Evolutionary conservation across 2,797 vertebrate species (phyloP).

Genomic region (Esox masquinongy): DNA sequence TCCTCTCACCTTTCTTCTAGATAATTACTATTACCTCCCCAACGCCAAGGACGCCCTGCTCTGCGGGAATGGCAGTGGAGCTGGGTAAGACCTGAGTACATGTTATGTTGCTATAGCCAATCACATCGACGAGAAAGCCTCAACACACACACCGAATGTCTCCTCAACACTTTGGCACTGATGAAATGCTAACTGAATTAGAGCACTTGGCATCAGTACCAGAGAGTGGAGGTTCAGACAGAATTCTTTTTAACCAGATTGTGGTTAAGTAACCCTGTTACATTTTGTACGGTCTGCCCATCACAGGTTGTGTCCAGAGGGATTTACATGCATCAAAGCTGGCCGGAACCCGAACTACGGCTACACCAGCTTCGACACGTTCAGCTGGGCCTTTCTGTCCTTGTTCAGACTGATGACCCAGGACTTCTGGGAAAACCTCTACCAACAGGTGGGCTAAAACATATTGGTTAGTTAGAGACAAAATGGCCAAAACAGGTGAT

Average conservation of each 20-base stretch:
- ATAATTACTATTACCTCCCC: slow-evolving; percentile 89
- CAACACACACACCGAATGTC: slow-evolving; percentile 33
- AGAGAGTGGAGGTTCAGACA: neutral
- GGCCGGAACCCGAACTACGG: slow-evolving; percentile 94
- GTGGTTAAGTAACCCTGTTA: neutral
- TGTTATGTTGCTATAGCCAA: slow-evolving; percentile 63
- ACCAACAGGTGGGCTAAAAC: slow-evolving; percentile 83
- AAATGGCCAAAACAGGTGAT: no score
- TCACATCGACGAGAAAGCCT: slow-evolving; percentile 37
- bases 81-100: slow-evolving; percentile 82
- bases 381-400: slow-evolving; percentile 97
- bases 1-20: slow-evolving; percentile 66
- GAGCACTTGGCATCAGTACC: neutral
- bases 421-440: slow-evolving; percentile 98
- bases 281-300: neutral
- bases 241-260: neutral
- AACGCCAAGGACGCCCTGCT: slow-evolving; percentile 90
- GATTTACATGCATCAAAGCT: slow-evolving; percentile 88
- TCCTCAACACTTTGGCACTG: neutral
- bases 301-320: slow-evolving; percentile 92
- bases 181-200: neutral
- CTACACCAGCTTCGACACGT: slow-evolving; percentile 97
- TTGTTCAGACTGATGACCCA: slow-evolving; percentile 98
- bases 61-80: slow-evolving; percentile 92
- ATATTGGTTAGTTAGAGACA: neutral